Evolutionary conservation across 1,140 invertebrate genomes (phyloP).

Genomic region (Solenopsis invicta): DNA sequence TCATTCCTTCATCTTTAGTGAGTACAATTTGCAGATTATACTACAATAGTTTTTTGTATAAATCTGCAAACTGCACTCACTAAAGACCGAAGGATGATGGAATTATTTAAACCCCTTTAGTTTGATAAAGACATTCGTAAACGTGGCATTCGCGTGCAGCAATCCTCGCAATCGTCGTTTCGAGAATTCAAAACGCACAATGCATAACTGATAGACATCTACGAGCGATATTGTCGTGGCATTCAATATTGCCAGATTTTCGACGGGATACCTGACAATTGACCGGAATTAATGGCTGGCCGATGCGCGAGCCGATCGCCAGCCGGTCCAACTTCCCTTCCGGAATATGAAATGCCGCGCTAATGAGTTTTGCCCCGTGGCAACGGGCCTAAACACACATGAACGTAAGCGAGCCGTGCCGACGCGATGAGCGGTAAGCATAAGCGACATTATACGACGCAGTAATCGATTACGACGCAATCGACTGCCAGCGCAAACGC

Average conservation of each 20-base stretch:
- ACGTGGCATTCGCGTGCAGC: no score
- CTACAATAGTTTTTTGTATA: no score
- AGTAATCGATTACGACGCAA: constrained; percentile 71
- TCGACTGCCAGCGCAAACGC: constrained; percentile 64
- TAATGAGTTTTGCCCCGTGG: constrained; percentile 72
- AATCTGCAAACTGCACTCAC: no score
- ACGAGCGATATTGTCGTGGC: constrained; percentile 24
- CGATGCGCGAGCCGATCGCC: constrained; percentile 38
- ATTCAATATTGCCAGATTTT: constrained; percentile 65
- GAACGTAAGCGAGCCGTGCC: constrained; percentile 66
- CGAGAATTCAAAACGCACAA: constrained; percentile 35
- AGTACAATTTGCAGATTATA: no score
- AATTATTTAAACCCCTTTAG: neutral
- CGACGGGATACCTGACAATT: constrained; percentile 54
- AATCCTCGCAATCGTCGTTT: neutral
- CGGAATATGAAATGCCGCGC: constrained; percentile 69
- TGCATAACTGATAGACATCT: constrained; percentile 1
- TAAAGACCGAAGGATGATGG: no score
- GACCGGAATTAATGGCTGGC: constrained; percentile 64
- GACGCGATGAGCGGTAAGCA: constrained; percentile 51
- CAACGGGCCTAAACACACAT: constrained; percentile 65
- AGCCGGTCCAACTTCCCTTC: constrained; percentile 68
- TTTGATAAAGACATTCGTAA: neutral
- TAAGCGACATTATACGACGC: constrained; percentile 70
- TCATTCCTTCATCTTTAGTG: no score